Conservation (phyloP, 2,797 vertebrate genomes). For the Enteromius treurensis region DNA sequence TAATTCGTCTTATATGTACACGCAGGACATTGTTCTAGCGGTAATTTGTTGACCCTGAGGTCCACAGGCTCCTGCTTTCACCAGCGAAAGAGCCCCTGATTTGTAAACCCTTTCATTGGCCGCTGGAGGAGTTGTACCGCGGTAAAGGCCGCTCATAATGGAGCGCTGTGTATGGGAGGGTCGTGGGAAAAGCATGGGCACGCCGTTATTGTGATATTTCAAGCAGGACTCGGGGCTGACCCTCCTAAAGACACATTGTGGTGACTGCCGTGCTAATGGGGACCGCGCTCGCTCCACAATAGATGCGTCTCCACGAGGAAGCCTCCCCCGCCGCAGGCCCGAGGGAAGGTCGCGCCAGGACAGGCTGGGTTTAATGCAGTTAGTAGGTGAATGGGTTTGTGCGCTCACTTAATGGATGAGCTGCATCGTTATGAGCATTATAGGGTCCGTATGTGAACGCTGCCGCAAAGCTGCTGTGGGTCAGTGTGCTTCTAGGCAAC, state of each 20-base stretch:
- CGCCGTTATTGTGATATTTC: slow-evolving; percentile 68
- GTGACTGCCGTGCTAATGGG: slow-evolving; percentile 60
- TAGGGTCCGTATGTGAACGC: neutral
- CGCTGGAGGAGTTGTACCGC: slow-evolving; percentile 42
- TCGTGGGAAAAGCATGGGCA: slow-evolving; percentile 71
- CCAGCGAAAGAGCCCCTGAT: slow-evolving; percentile 79
- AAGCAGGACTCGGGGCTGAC: slow-evolving; percentile 56
- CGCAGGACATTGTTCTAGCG: slow-evolving; percentile 38
- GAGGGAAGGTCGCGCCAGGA: slow-evolving; percentile 34
- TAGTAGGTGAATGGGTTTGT: slow-evolving; percentile 53
- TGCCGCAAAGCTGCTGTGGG: neutral
- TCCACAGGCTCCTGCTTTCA: slow-evolving; percentile 64
- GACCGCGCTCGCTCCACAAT: slow-evolving; percentile 59
- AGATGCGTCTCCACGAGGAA: slow-evolving; percentile 46
- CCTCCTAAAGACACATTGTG: slow-evolving; percentile 62
- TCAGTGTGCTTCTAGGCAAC: neutral
- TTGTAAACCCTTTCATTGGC: slow-evolving; percentile 81
- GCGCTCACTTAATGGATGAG: slow-evolving; percentile 27
- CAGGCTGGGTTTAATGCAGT: slow-evolving; percentile 50
- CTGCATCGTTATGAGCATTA: slow-evolving; percentile 26
- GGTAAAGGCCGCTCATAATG: slow-evolving; percentile 64
- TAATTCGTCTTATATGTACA: slow-evolving; percentile 8
- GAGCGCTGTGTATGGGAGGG: slow-evolving; percentile 56
- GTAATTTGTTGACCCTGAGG: slow-evolving; percentile 73
- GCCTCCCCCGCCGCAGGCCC: slow-evolving; percentile 24